Conservation (phyloP, 2,113 vertebrate species). For the Hipposideros armiger region DNA sequence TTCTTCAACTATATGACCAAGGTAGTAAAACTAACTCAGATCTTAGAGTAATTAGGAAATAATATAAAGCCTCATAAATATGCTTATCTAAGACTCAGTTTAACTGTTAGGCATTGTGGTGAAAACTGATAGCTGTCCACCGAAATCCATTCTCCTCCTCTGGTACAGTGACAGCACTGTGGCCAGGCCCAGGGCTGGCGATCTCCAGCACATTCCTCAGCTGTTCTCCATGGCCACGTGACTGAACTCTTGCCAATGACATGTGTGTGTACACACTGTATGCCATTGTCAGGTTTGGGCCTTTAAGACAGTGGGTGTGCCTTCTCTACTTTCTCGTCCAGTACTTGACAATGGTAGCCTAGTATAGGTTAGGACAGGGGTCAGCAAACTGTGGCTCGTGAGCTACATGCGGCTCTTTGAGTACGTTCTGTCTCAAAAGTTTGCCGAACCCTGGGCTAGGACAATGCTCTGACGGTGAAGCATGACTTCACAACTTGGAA, state of each 20-base stretch:
- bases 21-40: conserved; percentile 29
- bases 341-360: not conserved
- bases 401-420: too few relatives aligned
- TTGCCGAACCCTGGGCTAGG: too few relatives aligned
- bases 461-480: not conserved
- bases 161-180: not conserved
- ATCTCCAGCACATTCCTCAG: not conserved
- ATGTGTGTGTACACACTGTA: not conserved
- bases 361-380: not conserved
- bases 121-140: not conserved
- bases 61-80: not conserved
- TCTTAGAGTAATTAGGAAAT: not conserved
- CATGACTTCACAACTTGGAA: conserved; percentile 2
- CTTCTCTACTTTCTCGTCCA: not conserved
- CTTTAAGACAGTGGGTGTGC: not conserved
- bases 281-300: not conserved
- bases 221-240: not conserved
- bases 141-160: not conserved
- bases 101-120: not conserved
- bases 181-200: not conserved
- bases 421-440: too few relatives aligned
- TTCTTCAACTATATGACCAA: conserved; percentile 44
- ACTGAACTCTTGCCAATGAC: not conserved
- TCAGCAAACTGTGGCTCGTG: too few relatives aligned
- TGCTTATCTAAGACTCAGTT: not conserved